Conservation (phyloP, 2,113 vertebrate genomes). For the Pedetes capensis region DNA sequence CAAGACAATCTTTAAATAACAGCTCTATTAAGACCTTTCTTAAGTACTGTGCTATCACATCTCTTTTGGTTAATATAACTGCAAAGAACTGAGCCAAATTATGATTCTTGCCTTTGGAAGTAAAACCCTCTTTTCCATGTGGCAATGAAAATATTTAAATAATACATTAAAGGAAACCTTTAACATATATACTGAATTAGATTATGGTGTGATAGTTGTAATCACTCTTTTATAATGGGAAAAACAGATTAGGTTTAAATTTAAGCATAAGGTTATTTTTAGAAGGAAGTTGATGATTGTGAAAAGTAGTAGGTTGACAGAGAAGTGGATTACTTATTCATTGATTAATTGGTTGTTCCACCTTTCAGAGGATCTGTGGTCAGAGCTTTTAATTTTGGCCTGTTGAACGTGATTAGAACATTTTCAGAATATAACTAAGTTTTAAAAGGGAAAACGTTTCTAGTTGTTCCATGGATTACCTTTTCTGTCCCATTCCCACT, state of each 20-base stretch:
- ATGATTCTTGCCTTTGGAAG: neutral
- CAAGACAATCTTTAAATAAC: slow-evolving; percentile 13
- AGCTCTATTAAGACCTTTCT: neutral
- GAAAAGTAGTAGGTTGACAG: neutral
- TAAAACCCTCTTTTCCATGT: neutral
- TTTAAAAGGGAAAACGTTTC: neutral
- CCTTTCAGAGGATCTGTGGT: neutral
- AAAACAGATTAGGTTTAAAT: neutral
- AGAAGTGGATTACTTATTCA: neutral
- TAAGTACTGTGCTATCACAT: neutral
- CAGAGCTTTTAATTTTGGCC: neutral
- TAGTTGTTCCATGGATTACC: neutral
- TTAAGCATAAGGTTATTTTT: neutral
- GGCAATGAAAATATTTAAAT: neutral
- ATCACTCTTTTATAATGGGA: neutral
- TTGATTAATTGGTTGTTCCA: neutral
- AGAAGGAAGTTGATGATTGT: slow-evolving; percentile 7
- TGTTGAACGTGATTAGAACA: neutral
- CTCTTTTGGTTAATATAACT: neutral
- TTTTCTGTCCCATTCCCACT: neutral
- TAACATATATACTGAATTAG: neutral
- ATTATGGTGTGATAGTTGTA: neutral
- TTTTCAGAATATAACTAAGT: neutral
- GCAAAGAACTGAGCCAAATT: neutral
- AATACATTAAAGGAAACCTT: neutral